Percentiles rank a stretch among this genome's conserved stretches.
Conservation (phyloP, 2,113 vertebrate species). For the Pedetes capensis region DNA sequence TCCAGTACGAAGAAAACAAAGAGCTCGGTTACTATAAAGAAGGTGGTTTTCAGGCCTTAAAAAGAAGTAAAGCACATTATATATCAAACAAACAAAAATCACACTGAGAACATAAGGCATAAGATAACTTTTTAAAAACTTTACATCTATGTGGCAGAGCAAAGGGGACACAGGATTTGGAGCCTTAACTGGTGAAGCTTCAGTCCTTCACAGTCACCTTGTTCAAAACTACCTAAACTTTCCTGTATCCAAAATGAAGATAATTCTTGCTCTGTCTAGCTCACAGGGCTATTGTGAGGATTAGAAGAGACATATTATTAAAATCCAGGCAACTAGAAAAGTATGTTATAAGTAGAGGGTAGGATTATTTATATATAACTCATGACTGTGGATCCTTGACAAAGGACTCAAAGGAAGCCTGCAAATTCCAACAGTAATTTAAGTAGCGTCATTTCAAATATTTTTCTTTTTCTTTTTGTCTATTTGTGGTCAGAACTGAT, state of each 20-base stretch:
- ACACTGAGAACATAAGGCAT: neutral
- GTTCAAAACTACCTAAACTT: neutral
- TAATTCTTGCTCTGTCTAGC: neutral
- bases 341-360: neutral
- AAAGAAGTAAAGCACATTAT: slow-evolving; percentile 7
- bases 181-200: neutral
- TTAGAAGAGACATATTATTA: neutral
- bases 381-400: neutral
- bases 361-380: neutral
- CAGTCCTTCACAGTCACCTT: neutral
- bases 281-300: neutral
- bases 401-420: neutral
- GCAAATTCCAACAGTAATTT: neutral
- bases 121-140: neutral
- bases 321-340: neutral
- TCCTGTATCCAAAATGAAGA: neutral
- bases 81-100: neutral
- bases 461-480: neutral
- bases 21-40: slow-evolving; percentile 93
- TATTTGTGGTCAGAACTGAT: neutral
- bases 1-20: slow-evolving; percentile 88
- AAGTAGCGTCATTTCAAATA: neutral
- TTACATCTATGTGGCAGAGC: neutral
- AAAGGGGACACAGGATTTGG: neutral
- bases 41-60: slow-evolving; percentile 90